Evolutionary conservation across 1,140 invertebrate species (phyloP).

Genomic region (Chlorops oryzae): DNA sequence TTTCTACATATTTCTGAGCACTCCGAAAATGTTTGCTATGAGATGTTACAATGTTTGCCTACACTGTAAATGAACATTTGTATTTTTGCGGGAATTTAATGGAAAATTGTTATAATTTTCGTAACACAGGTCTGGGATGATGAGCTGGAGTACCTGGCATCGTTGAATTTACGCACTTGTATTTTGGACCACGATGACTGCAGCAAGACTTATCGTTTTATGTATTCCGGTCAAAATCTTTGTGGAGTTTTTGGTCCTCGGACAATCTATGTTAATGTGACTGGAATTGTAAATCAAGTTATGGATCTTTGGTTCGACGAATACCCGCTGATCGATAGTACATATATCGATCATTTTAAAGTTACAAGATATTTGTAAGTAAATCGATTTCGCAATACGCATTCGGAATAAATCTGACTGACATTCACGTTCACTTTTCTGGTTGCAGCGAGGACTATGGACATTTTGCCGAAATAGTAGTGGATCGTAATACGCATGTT

Average conservation of each 20-base stretch:
- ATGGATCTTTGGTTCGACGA: slow-evolving; percentile 40
- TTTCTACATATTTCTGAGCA: no score
- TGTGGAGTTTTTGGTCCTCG: slow-evolving; percentile 33
- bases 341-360: slow-evolving; percentile 31
- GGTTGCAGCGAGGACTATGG: slow-evolving; percentile 40
- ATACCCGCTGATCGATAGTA: slow-evolving; percentile 34
- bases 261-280: slow-evolving; percentile 32
- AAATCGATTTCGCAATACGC: no score
- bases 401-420: no score
- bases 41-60: no score
- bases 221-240: slow-evolving; percentile 39
- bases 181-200: slow-evolving; percentile 43
- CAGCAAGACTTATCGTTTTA: slow-evolving; percentile 38
- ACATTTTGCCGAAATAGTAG: slow-evolving; percentile 42
- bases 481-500: slow-evolving; percentile 35
- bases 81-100: no score
- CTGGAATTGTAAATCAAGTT: slow-evolving; percentile 34
- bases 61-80: no score
- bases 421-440: not conserved
- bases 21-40: no score
- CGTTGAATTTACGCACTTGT: slow-evolving; percentile 38
- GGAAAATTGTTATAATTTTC: no score
- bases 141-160: slow-evolving; percentile 41
- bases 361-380: slow-evolving; percentile 42
- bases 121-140: slow-evolving; percentile 46